Percentiles rank a stretch among this genome's conserved stretches.
These are phyloP conservation scores for Seira ritae DNA, from an alignment of 2,888 invertebrate species.

Conservation along the genomic window DNA sequence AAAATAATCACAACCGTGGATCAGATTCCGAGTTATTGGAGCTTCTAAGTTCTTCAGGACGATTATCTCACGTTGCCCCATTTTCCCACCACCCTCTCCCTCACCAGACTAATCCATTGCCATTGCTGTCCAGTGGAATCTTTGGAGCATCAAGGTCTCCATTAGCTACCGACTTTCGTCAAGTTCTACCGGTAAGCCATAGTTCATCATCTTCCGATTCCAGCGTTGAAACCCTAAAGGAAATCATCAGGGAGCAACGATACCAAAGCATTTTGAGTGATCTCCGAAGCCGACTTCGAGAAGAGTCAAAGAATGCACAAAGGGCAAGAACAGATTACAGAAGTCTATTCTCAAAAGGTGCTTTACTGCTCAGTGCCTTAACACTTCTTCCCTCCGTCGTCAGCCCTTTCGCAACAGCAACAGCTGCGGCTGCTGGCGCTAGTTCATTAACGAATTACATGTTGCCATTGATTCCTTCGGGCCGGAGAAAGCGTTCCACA, in stretches of 20 bases:
- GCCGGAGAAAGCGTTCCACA: conserved; percentile 40
- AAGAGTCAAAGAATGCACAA: conserved; percentile 59
- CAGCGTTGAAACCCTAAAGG: conserved; percentile 56
- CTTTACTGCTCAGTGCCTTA: conserved; percentile 71
- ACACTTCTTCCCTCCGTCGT: conserved; percentile 68
- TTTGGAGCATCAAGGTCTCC: conserved; percentile 21
- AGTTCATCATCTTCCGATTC: neutral
- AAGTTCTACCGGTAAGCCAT: conserved; percentile 13
- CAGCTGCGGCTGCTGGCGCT: conserved; percentile 45
- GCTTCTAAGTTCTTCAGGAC: conserved; percentile 16
- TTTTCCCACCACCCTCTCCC: conserved; percentile 12
- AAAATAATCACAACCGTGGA: conserved; percentile 33
- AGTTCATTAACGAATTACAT: conserved; percentile 58
- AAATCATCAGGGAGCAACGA: conserved; percentile 70
- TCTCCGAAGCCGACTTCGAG: conserved; percentile 67
- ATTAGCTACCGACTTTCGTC: conserved; percentile 1
- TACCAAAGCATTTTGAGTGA: conserved; percentile 67
- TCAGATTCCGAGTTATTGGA: conserved; percentile 44
- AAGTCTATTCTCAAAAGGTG: conserved; percentile 72
- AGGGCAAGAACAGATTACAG: conserved; percentile 66
- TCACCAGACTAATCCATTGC: neutral
- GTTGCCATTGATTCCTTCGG: conserved; percentile 50
- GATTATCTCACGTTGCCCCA: conserved; percentile 22
- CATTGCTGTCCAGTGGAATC: neutral
- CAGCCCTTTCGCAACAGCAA: conserved; percentile 54